These are phyloP conservation scores for Sesamia inferens DNA, from an alignment of 2,888 invertebrate genomes.

Conservation along the genomic window DNA sequence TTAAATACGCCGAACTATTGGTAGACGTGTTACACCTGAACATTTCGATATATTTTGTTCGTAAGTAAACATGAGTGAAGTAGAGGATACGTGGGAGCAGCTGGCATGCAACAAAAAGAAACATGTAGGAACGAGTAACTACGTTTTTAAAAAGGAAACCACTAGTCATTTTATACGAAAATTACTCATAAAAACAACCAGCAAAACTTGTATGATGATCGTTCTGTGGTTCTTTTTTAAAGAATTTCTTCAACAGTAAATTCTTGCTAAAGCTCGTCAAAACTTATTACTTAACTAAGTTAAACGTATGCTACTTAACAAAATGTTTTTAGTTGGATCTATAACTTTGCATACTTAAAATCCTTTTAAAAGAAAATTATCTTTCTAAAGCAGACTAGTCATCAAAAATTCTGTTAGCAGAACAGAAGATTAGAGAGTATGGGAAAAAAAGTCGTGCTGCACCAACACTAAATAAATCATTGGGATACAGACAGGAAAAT, in stretches of 20 bases:
- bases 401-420: not conserved
- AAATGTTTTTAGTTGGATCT: constrained; percentile 30
- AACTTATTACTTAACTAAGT: constrained; percentile 50
- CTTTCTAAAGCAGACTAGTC: not conserved
- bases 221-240: constrained; percentile 30
- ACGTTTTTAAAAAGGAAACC: constrained; percentile 7
- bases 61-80: constrained; percentile 24
- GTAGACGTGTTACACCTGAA: constrained; percentile 56
- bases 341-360: constrained; percentile 16
- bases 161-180: constrained; percentile 37
- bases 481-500: not conserved
- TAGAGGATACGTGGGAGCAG: constrained; percentile 44
- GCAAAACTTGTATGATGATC: constrained; percentile 32
- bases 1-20: constrained; percentile 43
- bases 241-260: constrained; percentile 17
- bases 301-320: constrained; percentile 35
- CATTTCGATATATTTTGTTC: constrained; percentile 29
- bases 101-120: constrained; percentile 41
- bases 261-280: constrained; percentile 41
- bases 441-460: not conserved
- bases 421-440: not conserved
- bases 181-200: constrained; percentile 28
- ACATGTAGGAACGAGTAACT: constrained; percentile 10
- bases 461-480: not conserved
- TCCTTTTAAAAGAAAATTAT: constrained; percentile 17